Base-by-base conservation (phyloP, 1,140 invertebrate species). In the Caenorhabditis latens region DNA sequence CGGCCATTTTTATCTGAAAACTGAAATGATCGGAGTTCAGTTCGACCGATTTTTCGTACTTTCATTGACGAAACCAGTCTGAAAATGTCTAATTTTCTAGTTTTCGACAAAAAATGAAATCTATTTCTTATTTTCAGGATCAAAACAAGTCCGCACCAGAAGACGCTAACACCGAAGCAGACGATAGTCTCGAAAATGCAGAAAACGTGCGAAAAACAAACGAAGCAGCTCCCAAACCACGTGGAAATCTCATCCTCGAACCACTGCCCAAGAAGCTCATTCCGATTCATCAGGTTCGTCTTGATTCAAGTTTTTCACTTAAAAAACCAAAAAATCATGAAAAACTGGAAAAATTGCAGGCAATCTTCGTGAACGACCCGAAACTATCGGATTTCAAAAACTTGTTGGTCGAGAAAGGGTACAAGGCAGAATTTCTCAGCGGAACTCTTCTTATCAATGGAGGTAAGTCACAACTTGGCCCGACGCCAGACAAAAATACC, bases 311-410 rank as follows among this genome's bases (percentile, higher is more conserved):
- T 0, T 53, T 5, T 53, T 53, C 16, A 16, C 50, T 53, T 53
- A 32, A 32, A 32, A 32, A 32, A 32, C 32, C 32, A 32, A 32
- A 32, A 32, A 32, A 32, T 32, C 32, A 32, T 32, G 32, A 32
- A 32, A 32, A 32, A 32, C 32, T 32, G 32, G 32, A 32, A 32
- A 32, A 32, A 16, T 61, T 83, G 11, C 65, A 87, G 88, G 95
- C 97, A 0, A 95, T 96, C 3, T 98, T 98, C 92, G 95, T 99
- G 43, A 99, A 99, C 93, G 96, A 98, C 92, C 93, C 99, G 40
- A 98, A 98, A 92, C 93, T 99, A 48, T 98, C 97, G 0, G 98
- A 99, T 93, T 97, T 99, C 90, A 98, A 99, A 92, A 96, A 97
- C 93, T 94, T 97, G n/a, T 94, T 99, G n/a, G 95, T 95, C 48